These are phyloP conservation scores for Plodia interpunctella DNA, from an alignment of 1,140 invertebrate genomes.

Conservation along the genomic window DNA sequence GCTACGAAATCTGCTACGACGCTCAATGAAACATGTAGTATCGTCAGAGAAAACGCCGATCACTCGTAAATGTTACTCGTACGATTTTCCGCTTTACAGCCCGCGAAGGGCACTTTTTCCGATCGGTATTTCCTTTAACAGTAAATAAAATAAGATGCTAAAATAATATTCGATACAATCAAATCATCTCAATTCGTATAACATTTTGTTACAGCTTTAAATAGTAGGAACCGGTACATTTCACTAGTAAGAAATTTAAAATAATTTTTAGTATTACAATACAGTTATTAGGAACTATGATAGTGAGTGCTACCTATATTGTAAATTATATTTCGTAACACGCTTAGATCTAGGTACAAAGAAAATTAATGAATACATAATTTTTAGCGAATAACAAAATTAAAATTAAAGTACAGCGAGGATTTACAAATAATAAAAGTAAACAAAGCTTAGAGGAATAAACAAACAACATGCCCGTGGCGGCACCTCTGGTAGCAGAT, in stretches of 20 bases:
- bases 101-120: conserved; percentile 1
- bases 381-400: conserved; percentile 54
- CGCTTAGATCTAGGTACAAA: conserved; percentile 59
- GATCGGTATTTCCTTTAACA: background rate
- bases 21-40: conserved; percentile 2
- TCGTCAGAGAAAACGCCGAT: background rate
- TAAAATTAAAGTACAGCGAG: conserved; percentile 47
- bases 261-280: conserved; percentile 70
- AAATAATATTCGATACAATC: conserved; percentile 4
- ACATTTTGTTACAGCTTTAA: conserved; percentile 57
- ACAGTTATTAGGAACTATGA: conserved; percentile 76
- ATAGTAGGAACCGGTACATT: conserved; percentile 76
- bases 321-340: conserved; percentile 63
- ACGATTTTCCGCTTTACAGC: conserved; percentile 3
- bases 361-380: conserved; percentile 54
- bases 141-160: background rate
- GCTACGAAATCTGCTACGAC: conserved; percentile 28
- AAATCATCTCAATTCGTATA: conserved; percentile 36
- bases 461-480: conserved; percentile 69
- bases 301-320: conserved; percentile 66
- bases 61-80: background rate
- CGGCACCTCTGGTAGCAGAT: conserved; percentile 64
- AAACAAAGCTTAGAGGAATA: conserved; percentile 48
- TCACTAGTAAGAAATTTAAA: conserved; percentile 73
- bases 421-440: conserved; percentile 47